Evolutionary conservation across 2,113 vertebrate genomes (phyloP).

Genomic region (Bos taurus): DNA sequence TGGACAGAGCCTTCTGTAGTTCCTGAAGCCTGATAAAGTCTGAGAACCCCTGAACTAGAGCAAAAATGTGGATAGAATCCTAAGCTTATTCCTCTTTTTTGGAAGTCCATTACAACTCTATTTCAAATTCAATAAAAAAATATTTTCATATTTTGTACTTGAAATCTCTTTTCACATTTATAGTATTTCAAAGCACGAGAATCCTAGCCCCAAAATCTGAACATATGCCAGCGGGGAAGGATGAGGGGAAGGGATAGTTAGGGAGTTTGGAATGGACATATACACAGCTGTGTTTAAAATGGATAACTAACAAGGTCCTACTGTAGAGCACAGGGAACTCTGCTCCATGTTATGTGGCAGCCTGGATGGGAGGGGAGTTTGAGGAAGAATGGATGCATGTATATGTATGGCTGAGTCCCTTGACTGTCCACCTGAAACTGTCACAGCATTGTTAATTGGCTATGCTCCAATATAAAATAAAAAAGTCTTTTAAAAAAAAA

Average conservation of each 20-base stretch:
- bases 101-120: background rate
- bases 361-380: background rate
- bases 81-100: background rate
- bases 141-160: background rate
- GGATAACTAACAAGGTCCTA: background rate
- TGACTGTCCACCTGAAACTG: background rate
- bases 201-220: background rate
- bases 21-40: background rate
- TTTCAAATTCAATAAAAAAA: background rate
- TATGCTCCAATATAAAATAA: background rate
- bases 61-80: background rate
- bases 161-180: background rate
- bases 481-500: background rate
- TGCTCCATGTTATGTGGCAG: background rate
- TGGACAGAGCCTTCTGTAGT: background rate
- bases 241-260: background rate
- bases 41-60: background rate
- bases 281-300: background rate
- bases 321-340: background rate
- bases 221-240: accelerated
- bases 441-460: background rate
- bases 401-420: background rate
- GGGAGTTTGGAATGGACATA: background rate
- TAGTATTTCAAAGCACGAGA: background rate
- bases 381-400: background rate